phyloP scores from a whole-genome alignment of 2,113 vertebrate genomes.

The Passer montanus region DNA sequence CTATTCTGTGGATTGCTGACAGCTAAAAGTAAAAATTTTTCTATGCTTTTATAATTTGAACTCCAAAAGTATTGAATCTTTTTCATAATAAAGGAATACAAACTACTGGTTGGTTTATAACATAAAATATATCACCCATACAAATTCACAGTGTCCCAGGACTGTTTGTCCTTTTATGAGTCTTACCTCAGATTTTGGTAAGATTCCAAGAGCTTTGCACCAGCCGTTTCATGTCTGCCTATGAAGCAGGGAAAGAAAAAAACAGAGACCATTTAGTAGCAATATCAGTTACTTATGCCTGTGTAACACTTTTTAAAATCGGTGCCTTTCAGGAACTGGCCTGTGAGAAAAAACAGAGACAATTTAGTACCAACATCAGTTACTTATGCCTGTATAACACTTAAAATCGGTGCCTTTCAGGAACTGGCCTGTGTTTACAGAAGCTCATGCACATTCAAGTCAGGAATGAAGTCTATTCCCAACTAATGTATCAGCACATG shows the following conservation, averaged over 20 bases:
- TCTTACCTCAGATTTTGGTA: conserved; percentile 83
- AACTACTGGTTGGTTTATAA: background rate
- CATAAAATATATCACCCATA: background rate
- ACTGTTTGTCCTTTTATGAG: background rate
- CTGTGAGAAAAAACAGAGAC: background rate
- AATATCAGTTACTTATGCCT: background rate
- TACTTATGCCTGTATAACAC: background rate
- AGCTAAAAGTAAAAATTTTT: background rate
- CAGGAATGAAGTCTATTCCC: background rate
- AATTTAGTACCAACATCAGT: background rate
- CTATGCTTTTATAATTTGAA: background rate
- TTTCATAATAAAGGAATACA: background rate
- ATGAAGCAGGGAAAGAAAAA: background rate
- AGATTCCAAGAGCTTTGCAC: conserved; percentile 83
- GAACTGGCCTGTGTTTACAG: background rate
- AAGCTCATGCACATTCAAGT: background rate
- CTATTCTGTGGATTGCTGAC: background rate
- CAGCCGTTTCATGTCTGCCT: conserved; percentile 83
- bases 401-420: background rate
- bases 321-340: background rate
- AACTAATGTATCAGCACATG: fast-evolving
- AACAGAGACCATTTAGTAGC: background rate
- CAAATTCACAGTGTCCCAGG: background rate
- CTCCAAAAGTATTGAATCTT: background rate
- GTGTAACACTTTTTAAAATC: background rate